Evolutionary conservation across 2,113 vertebrate genomes (phyloP), one percentile per base, ranked within the genome.

Genomic region (Ovibos moschatus): DNA sequence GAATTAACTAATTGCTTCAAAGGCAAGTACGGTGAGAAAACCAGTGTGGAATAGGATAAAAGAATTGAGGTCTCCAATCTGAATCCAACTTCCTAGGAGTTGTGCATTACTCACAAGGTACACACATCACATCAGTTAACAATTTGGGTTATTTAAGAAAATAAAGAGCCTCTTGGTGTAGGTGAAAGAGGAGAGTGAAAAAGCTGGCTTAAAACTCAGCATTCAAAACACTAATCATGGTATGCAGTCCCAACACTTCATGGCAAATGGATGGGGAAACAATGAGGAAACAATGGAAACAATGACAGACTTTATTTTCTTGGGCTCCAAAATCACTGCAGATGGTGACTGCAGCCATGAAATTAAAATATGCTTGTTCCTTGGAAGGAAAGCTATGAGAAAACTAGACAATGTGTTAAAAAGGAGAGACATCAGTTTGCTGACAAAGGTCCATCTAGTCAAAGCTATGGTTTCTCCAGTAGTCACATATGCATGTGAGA

Each of bases 401-500:
- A 71, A 71, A 71, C n/a, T 40, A 23, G 2, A 71, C n/a, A 23
- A 5, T 40, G 19, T 40, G 5, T 40, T 71, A 71, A 71, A 71
- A 71, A 23, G n/a, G n/a, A 71, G n/a, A 71, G 19, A 36, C n/a
- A 71, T 36, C n/a, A 71, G n/a, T 71, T 71, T 40, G n/a, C n/a
- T 71, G 19, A 71, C 19, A 71, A 40, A 40, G 19, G n/a, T 40
- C 19, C 67, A 23, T 71, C 19, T 71, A 40, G 67, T 71, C n/a
- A 71, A 12, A 40, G 19, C 67, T 71, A 23, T 40, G 9, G 10
- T 40, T 71, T 40, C n/a, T 12, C 67, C 19, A 40, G 19, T 71
- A 23, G 67, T 71, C 67, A 71, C 0, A 1, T 40, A 23, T 0
- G 1, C 10, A 36, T 71, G n/a, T 71, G n/a, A 71, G 17, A 71